Base-by-base conservation (phyloP, 1,140 invertebrate species). In the Melipona quadrifasciata region DNA sequence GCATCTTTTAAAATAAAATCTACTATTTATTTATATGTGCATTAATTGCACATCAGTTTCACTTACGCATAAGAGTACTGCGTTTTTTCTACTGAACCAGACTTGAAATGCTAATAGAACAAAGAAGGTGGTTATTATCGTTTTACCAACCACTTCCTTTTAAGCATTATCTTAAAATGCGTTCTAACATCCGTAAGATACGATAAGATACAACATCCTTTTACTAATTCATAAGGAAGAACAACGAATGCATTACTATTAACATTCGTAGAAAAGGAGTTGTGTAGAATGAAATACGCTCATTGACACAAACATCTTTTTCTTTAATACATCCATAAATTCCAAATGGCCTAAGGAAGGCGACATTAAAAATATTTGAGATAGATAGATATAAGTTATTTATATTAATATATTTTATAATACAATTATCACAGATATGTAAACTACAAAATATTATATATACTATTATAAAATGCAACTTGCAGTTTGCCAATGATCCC, bases 371-470 rank as follows among this genome's bases (percentile, higher is more conserved):
- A 84, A 82, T 71, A 83, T 78, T 72, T 81, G 16, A 82, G 58
- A 88, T 85, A 82, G 65, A 88, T 85, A 85, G 65, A 83, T 93
- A 93, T 94, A 94, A 93, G 89, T 94, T 93, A 93, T 91, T 93
- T 93, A 93, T 93, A 91, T 91, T 91, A 80, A 90, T 91, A 90
- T 89, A 93, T 90, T 92, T 92, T 94, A 93, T 93, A 94, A 93
- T 94, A 94, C 92, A 92, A 92, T 93, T 95, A 95, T 95, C 94
- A 95, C 94, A 95, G 94, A 94, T 94, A 94, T 92, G 91, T 94
- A 94, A 94, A 90, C 93, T 94, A 94, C 91, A 94, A 94, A 94
- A 93, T 93, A 94, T 90, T 89, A 87, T 94, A 88, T 94, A 93
- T 84, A 87, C 92, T 90, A 89, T 92, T 91, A 91, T 91, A 93